Conservation (phyloP, 1,140 invertebrate species). For the Teleogryllus occipitalis region DNA sequence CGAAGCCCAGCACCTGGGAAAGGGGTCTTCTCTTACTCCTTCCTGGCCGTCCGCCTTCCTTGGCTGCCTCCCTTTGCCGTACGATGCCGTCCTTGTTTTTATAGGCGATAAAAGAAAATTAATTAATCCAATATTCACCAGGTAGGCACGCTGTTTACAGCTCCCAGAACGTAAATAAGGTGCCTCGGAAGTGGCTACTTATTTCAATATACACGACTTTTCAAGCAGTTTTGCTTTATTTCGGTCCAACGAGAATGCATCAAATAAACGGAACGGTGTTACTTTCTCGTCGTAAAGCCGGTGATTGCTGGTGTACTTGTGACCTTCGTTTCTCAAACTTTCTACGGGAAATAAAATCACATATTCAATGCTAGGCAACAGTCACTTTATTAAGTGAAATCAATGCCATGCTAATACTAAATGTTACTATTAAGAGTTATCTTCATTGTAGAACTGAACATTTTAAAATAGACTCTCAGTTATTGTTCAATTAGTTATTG, state of each 20-base stretch:
- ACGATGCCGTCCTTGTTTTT: neutral
- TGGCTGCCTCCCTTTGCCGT: neutral
- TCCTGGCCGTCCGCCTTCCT: neutral
- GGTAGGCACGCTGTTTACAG: neutral
- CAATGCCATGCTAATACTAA: too few species aligned
- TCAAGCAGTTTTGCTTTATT: neutral
- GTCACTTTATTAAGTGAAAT: too few species aligned
- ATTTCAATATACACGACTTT: conserved; percentile 4
- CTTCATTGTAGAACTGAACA: too few species aligned
- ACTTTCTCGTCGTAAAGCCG: neutral
- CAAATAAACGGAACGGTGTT: neutral
- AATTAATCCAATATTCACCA: conserved; percentile 5
- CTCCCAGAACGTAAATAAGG: neutral
- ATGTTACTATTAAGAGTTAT: too few species aligned
- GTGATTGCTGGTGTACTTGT: too few species aligned
- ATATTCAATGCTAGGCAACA: too few species aligned
- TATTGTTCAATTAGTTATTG: too few species aligned
- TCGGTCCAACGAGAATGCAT: neutral
- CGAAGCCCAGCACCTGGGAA: neutral
- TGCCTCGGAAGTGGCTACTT: neutral
- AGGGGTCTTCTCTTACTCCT: neutral
- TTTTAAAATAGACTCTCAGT: too few species aligned
- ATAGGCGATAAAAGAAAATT: neutral
- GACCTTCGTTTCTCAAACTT: too few species aligned
- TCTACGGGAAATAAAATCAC: too few species aligned